Percentiles rank a stretch among this genome's conserved stretches.
phyloP scores from a whole-genome alignment of 1,140 invertebrate species.

The Acromyrmex charruanus region DNA sequence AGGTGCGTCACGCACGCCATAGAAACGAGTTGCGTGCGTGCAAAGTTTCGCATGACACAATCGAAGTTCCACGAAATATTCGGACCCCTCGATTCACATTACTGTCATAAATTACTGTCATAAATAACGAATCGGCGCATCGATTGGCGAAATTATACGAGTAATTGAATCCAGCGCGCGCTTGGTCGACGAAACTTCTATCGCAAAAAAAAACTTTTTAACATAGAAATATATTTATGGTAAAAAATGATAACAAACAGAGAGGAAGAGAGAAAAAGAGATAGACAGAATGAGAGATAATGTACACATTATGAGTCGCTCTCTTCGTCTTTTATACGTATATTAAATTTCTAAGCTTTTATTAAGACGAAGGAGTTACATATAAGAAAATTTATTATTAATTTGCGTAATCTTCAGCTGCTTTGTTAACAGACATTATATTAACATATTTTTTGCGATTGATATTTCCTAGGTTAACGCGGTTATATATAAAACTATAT shows the following conservation, averaged over 20 bases:
- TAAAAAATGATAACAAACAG: conserved; percentile 1
- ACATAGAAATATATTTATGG: neutral
- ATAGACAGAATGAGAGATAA: no score
- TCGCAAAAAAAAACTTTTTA: neutral
- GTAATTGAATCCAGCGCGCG: neutral
- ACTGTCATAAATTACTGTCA: neutral
- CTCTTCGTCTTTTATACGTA: neutral
- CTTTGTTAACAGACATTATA: neutral
- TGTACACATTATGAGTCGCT: neutral
- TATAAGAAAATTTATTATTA: neutral
- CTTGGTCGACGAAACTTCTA: neutral
- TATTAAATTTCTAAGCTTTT: conserved; percentile 6
- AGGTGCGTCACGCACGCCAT: conserved; percentile 49
- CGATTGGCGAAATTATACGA: conserved; percentile 26
- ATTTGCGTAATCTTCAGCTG: neutral
- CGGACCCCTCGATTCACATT: neutral
- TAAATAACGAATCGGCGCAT: conserved; percentile 31
- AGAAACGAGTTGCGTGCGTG: conserved; percentile 15
- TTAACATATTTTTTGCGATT: neutral
- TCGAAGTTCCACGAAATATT: conserved; percentile 24
- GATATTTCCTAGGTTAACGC: neutral
- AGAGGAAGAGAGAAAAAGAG: neutral
- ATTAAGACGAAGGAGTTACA: neutral
- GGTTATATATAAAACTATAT: conserved; percentile 11
- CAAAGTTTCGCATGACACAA: conserved; percentile 14